Evolutionary conservation across 37 sponge, comb jelly and placozoan species (phyloP), one percentile per base, ranked within the genome.

Genomic region (Aplysina aerophoba): DNA sequence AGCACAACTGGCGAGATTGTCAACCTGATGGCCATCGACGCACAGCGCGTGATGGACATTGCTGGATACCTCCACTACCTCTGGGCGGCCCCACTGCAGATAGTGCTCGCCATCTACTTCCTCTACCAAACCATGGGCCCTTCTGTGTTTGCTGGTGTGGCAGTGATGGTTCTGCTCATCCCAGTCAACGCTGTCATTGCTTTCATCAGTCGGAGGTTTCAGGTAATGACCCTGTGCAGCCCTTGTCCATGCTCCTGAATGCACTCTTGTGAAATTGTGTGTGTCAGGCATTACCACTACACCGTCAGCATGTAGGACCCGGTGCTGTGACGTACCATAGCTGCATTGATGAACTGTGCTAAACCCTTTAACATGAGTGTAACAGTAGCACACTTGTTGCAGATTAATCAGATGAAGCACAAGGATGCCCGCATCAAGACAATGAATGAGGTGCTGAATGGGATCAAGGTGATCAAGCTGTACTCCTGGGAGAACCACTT

Each of bases 11-110:
- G 99, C 33, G 97, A 99, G 86, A 93, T 99, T 59, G 95, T 99
- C 82, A 99, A 99, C 88, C 85, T 99, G 50, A 99, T 99, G 99
- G 93, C 97, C 12, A 93, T 99, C 31, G 99, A 99, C 85, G 95
- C 99, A 59, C 97, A 96, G 81, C 72, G 94, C 21, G 90, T 96
- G 58, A 93, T 93, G 95, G 99, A 98, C 55, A 59, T 99, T 34
- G 84, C 83, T 72, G 82, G 96, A 27, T 97, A 92, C 84, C 34
- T 96, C 19, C 88, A 99, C 86, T 77, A 68, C 65, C 28, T 99
- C n/a, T 99, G 97, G 97, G 95, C 99, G 1, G 92, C 93, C 55
- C 99, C 97, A 33, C 81, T 95, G 12, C 97, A 99, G 79, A 95
- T 95, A 17, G 65, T 88, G 8, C 82, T 99, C 24, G 35, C 97